Evolutionary conservation across 2,797 vertebrate species (phyloP).

Genomic region (Pantherophis alleghaniensis): DNA sequence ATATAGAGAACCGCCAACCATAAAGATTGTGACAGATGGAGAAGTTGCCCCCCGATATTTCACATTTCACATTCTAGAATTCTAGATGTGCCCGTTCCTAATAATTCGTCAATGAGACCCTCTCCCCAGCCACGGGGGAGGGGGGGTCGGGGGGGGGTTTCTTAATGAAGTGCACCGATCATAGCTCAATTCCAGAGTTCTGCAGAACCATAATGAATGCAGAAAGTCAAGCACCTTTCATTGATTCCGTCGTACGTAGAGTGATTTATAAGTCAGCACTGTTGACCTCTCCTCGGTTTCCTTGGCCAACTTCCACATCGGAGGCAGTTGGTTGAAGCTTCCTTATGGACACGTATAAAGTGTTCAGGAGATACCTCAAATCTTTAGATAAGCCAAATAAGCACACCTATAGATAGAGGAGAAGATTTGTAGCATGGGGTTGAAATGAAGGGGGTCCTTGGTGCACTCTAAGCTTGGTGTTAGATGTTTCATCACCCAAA

Average conservation of each 20-base stretch:
- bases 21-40: background rate
- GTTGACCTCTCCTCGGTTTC: background rate
- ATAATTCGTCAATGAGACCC: background rate
- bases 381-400: background rate
- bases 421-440: too few relatives aligned
- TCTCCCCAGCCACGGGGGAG: background rate
- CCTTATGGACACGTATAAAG: background rate
- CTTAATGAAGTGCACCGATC: background rate
- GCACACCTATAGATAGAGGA: background rate
- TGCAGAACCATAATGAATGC: background rate
- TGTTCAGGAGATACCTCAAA: background rate
- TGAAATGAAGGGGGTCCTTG: too few relatives aligned
- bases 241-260: background rate
- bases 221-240: background rate
- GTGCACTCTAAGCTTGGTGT: too few relatives aligned
- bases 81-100: background rate
- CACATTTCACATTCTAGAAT: background rate
- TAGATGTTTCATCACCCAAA: too few relatives aligned
- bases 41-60: background rate
- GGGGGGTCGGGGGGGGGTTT: accelerated
- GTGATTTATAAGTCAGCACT: background rate
- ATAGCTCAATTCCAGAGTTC: background rate
- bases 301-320: background rate
- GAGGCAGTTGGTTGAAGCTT: background rate
- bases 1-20: background rate